Percentiles rank a stretch among this genome's conserved stretches.
Evolutionary conservation across 2,797 vertebrate genomes (phyloP).

Genomic region (Pampus argenteus): DNA sequence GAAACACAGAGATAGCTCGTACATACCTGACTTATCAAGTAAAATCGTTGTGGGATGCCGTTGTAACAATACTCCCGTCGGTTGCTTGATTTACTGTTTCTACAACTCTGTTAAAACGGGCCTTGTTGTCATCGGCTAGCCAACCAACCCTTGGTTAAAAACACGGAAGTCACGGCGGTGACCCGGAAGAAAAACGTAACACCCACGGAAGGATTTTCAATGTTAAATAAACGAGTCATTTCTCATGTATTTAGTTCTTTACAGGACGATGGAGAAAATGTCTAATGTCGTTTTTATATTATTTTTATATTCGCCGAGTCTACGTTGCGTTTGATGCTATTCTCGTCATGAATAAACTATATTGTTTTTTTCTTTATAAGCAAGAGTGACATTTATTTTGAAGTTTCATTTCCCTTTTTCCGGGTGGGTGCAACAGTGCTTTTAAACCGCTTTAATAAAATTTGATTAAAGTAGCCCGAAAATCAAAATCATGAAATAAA

Average conservation of each 20-base stretch:
- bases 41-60: no score
- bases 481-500: no score
- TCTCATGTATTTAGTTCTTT: no score
- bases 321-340: background rate
- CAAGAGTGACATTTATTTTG: background rate
- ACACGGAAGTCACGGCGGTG: constrained; percentile 46
- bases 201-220: background rate
- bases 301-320: background rate
- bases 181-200: constrained; percentile 45
- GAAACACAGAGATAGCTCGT: background rate
- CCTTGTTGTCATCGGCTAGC: constrained; percentile 1
- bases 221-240: no score
- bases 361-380: background rate
- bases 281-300: no score
- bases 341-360: background rate
- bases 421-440: background rate
- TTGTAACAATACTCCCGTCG: background rate
- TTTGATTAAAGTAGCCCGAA: no score
- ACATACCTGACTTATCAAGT: constrained; percentile 40
- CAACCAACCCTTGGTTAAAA: constrained; percentile 30
- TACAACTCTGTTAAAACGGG: background rate
- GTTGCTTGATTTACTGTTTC: background rate
- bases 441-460: background rate
- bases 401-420: background rate
- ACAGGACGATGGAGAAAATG: background rate